Evolutionary conservation across 2,888 invertebrate species (phyloP).

Genomic region (Aquatica leii): DNA sequence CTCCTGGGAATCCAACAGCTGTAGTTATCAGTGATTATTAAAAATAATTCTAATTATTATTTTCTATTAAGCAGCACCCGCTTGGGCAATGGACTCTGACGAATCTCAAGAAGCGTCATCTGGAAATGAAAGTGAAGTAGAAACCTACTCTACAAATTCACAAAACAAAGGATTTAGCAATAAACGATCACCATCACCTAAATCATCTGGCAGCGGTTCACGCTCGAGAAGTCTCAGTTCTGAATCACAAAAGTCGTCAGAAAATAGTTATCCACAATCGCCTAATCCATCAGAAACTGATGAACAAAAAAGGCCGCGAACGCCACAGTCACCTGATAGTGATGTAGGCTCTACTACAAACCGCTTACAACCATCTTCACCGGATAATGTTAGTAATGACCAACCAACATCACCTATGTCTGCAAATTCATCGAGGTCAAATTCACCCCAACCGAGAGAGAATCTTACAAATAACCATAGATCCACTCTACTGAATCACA

Average conservation of each 20-base stretch:
- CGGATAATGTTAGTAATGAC: slow-evolving; percentile 21
- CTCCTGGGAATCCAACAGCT: slow-evolving; percentile 28
- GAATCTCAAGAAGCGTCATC: slow-evolving; percentile 66
- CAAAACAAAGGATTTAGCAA: slow-evolving; percentile 42
- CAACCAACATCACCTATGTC: slow-evolving; percentile 11
- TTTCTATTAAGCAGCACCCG: slow-evolving; percentile 42
- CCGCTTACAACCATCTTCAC: slow-evolving; percentile 33
- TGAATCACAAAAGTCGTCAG: slow-evolving; percentile 32
- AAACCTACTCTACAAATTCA: slow-evolving; percentile 45
- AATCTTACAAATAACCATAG: slow-evolving; percentile 20
- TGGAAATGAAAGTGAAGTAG: slow-evolving; percentile 54
- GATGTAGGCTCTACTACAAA: slow-evolving; percentile 1
- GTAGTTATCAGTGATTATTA: neutral
- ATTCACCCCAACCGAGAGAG: slow-evolving; percentile 22
- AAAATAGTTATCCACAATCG: slow-evolving; percentile 44
- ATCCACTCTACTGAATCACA: slow-evolving; percentile 22
- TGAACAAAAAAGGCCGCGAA: neutral
- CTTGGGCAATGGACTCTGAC: slow-evolving; percentile 66
- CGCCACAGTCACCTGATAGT: slow-evolving; percentile 34
- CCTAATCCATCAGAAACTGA: slow-evolving; percentile 23
- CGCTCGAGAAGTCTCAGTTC: slow-evolving; percentile 38
- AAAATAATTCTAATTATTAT: slow-evolving; percentile 25
- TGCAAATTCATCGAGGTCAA: slow-evolving; percentile 39
- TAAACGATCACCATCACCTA: slow-evolving; percentile 36
- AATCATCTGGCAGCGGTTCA: slow-evolving; percentile 36